These are phyloP conservation scores for Thaumatotibia leucotreta DNA, from an alignment of 1,140 invertebrate species.

Conservation along the genomic window DNA sequence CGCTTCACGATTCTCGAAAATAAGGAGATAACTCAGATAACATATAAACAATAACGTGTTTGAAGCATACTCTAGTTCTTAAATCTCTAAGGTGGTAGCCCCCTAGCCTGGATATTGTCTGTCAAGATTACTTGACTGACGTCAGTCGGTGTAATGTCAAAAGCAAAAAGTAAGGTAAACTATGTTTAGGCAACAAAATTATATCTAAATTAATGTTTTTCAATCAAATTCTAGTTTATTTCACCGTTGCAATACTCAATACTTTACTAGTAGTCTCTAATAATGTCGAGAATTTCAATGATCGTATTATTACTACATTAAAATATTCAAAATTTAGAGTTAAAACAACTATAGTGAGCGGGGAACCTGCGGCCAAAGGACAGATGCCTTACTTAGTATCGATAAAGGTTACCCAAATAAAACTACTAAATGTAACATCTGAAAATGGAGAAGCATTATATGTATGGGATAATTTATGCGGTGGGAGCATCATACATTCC, in stretches of 20 bases:
- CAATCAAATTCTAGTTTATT: background rate
- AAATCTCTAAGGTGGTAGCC: background rate
- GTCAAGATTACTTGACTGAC: background rate
- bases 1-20: no score
- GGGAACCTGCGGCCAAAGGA: conserved; percentile 21
- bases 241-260: background rate
- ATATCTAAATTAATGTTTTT: background rate
- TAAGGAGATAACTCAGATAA: no score
- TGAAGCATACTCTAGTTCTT: no score
- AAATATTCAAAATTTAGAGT: conserved; percentile 41
- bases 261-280: background rate
- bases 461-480: conserved; percentile 21
- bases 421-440: background rate
- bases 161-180: background rate
- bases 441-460: background rate
- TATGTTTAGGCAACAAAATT: background rate
- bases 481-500: conserved; percentile 21
- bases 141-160: background rate
- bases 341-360: conserved; percentile 36
- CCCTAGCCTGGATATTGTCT: background rate
- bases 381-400: conserved; percentile 47
- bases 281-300: conserved; percentile 14
- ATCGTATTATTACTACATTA: conserved; percentile 41
- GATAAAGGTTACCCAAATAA: conserved; percentile 19
- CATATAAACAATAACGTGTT: no score